Evolutionary conservation across 2,113 vertebrate species (phyloP).

Genomic region (Oncorhynchus gorbuscha): DNA sequence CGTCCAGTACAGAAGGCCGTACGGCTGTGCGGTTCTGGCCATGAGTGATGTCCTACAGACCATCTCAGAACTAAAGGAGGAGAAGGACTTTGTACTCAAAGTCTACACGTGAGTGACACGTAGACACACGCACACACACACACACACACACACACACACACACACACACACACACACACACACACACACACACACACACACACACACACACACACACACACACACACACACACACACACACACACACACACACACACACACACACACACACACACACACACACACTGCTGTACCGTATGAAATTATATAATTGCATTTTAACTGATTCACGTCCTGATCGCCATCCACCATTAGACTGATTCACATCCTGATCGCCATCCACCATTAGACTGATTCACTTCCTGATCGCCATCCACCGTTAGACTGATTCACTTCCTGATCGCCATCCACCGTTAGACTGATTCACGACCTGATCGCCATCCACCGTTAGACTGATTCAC

Average conservation of each 20-base stretch:
- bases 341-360: too few relatives aligned
- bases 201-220: background rate
- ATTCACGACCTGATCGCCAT: background rate
- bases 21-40: slow-evolving; percentile 91
- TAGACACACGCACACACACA: background rate
- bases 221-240: background rate
- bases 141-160: background rate
- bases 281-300: too few relatives aligned
- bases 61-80: slow-evolving; percentile 91
- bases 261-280: background rate
- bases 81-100: slow-evolving; percentile 97
- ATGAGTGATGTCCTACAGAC: slow-evolving; percentile 92
- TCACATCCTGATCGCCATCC: too few relatives aligned
- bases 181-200: background rate
- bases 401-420: background rate
- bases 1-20: slow-evolving; percentile 89
- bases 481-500: too few relatives aligned
- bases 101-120: slow-evolving; percentile 89
- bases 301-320: too few relatives aligned
- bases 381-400: background rate
- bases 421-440: too few relatives aligned
- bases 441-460: too few relatives aligned
- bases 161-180: too few relatives aligned
- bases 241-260: background rate
- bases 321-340: too few relatives aligned